A percentile compares a stretch with the other conserved stretches of the same genome.
Evolutionary conservation across 2,797 vertebrate species (phyloP).

Genomic region (Pristis pectinata): DNA sequence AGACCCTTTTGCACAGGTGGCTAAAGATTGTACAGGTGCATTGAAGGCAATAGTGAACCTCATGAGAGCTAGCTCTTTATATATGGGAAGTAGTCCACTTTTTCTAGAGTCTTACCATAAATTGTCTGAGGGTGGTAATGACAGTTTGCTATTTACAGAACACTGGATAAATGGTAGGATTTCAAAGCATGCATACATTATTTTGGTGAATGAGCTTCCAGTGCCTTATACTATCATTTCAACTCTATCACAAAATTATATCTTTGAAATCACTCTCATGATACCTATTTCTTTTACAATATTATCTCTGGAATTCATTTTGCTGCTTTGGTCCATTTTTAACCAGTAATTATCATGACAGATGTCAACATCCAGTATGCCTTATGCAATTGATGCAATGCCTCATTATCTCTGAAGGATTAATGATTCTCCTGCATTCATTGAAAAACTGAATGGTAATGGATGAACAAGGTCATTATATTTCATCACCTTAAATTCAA

Average conservation of each 20-base stretch:
- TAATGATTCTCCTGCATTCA: background rate
- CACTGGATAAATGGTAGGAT: background rate
- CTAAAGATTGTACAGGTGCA: no score
- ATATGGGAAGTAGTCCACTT: no score
- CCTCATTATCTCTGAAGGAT: background rate
- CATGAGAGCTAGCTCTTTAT: no score
- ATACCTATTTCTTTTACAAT: background rate
- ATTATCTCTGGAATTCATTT: background rate
- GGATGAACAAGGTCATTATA: background rate
- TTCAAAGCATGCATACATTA: background rate
- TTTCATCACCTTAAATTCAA: background rate
- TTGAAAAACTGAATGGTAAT: background rate
- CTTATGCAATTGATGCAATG: background rate
- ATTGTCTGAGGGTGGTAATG: no score
- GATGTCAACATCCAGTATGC: background rate
- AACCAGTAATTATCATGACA: background rate
- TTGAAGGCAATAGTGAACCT: no score
- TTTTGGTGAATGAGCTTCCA: background rate
- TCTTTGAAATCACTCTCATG: background rate
- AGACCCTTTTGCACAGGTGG: no score
- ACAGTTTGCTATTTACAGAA: no score
- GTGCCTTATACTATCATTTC: background rate
- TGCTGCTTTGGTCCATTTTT: background rate
- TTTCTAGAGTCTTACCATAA: no score
- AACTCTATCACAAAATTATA: background rate